These are phyloP conservation scores for Thinocorus orbignyianus DNA, from an alignment of 2,113 vertebrate species.

Conservation along the genomic window DNA sequence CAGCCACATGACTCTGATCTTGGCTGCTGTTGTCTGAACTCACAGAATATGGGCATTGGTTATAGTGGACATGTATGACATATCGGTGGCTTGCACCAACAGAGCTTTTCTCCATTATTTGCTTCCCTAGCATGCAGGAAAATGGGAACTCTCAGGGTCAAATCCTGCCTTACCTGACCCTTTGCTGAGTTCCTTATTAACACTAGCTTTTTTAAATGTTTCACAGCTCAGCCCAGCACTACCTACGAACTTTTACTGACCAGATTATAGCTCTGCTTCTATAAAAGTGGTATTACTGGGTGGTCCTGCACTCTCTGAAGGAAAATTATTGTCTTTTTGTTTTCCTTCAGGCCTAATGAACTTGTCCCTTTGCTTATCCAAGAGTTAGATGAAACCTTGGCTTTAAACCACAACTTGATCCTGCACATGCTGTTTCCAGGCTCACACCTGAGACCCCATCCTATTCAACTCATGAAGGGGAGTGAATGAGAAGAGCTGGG, in stretches of 20 bases:
- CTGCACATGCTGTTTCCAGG: neutral
- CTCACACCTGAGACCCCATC: neutral
- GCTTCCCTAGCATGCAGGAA: neutral
- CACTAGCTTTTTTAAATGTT: neutral
- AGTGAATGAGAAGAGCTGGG: accelerated
- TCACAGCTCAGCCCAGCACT: neutral
- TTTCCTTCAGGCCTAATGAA: neutral
- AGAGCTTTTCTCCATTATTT: neutral
- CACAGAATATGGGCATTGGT: neutral
- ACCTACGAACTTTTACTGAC: neutral
- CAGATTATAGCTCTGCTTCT: neutral
- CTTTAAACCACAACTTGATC: neutral
- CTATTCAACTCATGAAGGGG: neutral
- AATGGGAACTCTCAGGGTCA: neutral
- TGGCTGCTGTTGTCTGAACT: neutral
- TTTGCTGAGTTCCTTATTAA: neutral
- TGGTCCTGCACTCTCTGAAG: neutral
- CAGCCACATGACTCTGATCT: neutral
- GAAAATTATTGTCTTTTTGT: neutral
- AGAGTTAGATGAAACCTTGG: neutral
- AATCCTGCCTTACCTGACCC: neutral
- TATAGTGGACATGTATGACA: accelerated
- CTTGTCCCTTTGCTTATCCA: neutral
- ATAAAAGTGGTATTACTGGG: neutral
- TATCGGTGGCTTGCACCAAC: neutral